A percentile compares a stretch with the other conserved stretches of the same genome.
These are phyloP conservation scores for Archocentrus centrarchus DNA, from an alignment of 2,113 vertebrate species.

Conservation along the genomic window DNA sequence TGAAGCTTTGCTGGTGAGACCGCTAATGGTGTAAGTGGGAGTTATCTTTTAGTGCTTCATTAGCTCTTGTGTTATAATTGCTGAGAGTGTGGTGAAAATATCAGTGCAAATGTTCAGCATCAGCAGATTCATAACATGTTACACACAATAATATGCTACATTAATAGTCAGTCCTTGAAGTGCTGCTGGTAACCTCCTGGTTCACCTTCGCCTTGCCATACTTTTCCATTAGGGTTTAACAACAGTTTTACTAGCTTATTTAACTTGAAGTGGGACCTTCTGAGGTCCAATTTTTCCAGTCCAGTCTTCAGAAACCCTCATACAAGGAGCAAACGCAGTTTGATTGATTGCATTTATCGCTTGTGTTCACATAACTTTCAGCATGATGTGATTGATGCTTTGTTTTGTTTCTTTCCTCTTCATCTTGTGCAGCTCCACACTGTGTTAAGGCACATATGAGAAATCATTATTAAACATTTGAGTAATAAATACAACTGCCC, in stretches of 20 bases:
- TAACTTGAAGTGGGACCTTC: not conserved
- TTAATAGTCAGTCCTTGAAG: not conserved
- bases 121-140: not conserved
- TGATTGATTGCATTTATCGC: not conserved
- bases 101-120: not conserved
- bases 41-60: constrained; percentile 21
- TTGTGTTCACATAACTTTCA: fast-evolving
- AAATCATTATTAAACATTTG: constrained; percentile 10
- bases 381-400: not conserved
- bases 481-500: constrained; percentile 18
- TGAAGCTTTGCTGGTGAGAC: constrained; percentile 22
- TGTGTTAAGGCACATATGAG: constrained; percentile 10
- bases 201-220: not conserved
- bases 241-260: not conserved
- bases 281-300: not conserved
- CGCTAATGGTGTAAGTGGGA: constrained; percentile 31
- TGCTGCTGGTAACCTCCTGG: not conserved
- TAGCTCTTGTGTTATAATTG: not conserved
- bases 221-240: not conserved
- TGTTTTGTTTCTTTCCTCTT: not conserved
- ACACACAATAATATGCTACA: not conserved
- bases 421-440: not conserved
- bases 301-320: not conserved
- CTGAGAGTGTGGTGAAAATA: not conserved
- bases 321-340: not conserved